These are phyloP conservation scores for Acanthopagrus latus DNA, from an alignment of 2,797 vertebrate species.

Conservation along the genomic window DNA sequence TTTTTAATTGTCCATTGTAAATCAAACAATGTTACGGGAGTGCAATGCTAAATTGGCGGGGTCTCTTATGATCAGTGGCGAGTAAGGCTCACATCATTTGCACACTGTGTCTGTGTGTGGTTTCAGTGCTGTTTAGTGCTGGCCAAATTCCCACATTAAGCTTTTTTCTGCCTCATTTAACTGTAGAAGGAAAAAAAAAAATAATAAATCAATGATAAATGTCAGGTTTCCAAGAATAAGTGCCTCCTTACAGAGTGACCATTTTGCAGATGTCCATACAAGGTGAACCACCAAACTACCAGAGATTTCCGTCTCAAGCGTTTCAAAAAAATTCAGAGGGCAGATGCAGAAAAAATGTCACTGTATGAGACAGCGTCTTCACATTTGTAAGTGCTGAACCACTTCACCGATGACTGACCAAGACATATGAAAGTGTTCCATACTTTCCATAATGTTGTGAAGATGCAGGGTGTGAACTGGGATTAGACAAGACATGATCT, in stretches of 20 bases:
- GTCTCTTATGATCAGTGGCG: background rate
- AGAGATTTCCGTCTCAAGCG: background rate
- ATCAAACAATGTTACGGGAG: background rate
- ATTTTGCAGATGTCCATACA: slow-evolving; percentile 10
- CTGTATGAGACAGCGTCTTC: no score
- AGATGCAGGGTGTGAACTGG: no score
- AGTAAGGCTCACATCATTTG: slow-evolving; percentile 2
- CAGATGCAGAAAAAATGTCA: background rate
- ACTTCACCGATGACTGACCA: no score
- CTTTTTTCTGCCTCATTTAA: slow-evolving; percentile 22
- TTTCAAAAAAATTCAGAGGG: background rate
- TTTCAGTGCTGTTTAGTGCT: background rate
- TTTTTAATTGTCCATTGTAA: background rate
- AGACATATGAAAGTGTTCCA: no score
- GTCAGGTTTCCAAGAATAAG: slow-evolving; percentile 20
- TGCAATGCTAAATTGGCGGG: background rate
- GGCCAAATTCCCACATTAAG: slow-evolving; percentile 18
- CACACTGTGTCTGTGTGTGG: background rate
- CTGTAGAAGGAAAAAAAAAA: slow-evolving; percentile 5
- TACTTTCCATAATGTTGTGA: no score
- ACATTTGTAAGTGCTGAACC: no score
- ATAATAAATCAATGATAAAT: slow-evolving; percentile 18
- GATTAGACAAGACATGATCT: no score
- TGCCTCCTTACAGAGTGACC: background rate
- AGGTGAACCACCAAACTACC: background rate